phyloP scores from a whole-genome alignment of 2,113 vertebrate genomes.

The Ptilorrhoa leucosticta region DNA sequence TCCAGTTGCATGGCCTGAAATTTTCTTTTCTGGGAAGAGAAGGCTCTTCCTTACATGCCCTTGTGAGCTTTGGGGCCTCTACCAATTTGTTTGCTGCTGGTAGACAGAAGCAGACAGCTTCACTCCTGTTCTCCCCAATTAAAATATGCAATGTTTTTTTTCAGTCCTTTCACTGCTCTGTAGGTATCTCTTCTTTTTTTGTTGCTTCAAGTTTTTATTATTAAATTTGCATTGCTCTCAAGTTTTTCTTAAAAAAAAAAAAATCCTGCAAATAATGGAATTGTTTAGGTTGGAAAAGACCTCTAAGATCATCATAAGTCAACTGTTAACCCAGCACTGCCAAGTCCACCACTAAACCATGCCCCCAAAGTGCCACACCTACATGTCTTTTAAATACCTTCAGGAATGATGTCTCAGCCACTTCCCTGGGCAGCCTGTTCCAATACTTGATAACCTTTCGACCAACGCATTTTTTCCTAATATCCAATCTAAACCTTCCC shows the following conservation, averaged over 20 bases:
- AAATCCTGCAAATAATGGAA: neutral
- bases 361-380: neutral
- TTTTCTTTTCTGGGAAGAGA: neutral
- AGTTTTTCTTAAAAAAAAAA: neutral
- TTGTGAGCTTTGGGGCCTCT: neutral
- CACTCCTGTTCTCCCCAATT: neutral
- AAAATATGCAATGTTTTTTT: neutral
- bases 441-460: neutral
- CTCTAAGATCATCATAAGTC: neutral
- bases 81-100: neutral
- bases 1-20: neutral
- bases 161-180: neutral
- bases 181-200: neutral
- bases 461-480: neutral
- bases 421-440: neutral
- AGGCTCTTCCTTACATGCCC: neutral
- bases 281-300: neutral
- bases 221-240: neutral
- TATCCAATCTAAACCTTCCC: neutral
- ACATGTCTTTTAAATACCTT: neutral
- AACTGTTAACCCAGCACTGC: neutral
- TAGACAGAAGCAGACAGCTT: neutral
- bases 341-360: neutral
- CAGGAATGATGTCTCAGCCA: neutral
- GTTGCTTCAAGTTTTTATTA: neutral